Conservation (phyloP, 2,888 invertebrate genomes). For the Chesias legatella region DNA sequence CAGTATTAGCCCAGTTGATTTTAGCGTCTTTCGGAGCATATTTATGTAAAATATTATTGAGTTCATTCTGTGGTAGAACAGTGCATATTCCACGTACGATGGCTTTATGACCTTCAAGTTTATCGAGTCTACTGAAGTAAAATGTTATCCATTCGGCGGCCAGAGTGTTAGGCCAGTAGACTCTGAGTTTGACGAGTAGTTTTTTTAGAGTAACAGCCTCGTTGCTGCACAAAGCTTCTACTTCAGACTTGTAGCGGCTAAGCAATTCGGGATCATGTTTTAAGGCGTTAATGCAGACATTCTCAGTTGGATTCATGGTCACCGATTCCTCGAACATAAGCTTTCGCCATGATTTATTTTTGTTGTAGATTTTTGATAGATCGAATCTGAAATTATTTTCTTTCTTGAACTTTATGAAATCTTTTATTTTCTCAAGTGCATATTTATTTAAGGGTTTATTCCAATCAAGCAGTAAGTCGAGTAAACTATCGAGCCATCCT, state of each 20-base stretch:
- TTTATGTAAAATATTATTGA: slow-evolving; percentile 43
- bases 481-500: slow-evolving; percentile 24
- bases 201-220: slow-evolving; percentile 38
- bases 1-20: slow-evolving; percentile 49
- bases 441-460: slow-evolving; percentile 44
- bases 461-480: slow-evolving; percentile 49
- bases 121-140: slow-evolving; percentile 38
- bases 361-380: slow-evolving; percentile 46
- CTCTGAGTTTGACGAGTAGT: slow-evolving; percentile 47
- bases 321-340: slow-evolving; percentile 57
- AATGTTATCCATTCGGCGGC: slow-evolving; percentile 39
- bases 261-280: slow-evolving; percentile 56
- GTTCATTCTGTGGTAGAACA: slow-evolving; percentile 37
- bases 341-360: slow-evolving; percentile 56
- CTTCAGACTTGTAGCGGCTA: slow-evolving; percentile 32
- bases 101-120: slow-evolving; percentile 40
- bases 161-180: slow-evolving; percentile 52
- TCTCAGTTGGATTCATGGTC: slow-evolving; percentile 40
- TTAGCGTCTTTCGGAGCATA: slow-evolving; percentile 49
- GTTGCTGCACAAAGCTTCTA: slow-evolving; percentile 36
- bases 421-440: slow-evolving; percentile 45
- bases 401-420: slow-evolving; percentile 40
- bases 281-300: slow-evolving; percentile 53
- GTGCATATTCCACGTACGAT: slow-evolving; percentile 46
- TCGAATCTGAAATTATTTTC: slow-evolving; percentile 39